Evolutionary conservation across 2,888 invertebrate genomes (phyloP).

Genomic region (Acrocyrtus sp.): DNA sequence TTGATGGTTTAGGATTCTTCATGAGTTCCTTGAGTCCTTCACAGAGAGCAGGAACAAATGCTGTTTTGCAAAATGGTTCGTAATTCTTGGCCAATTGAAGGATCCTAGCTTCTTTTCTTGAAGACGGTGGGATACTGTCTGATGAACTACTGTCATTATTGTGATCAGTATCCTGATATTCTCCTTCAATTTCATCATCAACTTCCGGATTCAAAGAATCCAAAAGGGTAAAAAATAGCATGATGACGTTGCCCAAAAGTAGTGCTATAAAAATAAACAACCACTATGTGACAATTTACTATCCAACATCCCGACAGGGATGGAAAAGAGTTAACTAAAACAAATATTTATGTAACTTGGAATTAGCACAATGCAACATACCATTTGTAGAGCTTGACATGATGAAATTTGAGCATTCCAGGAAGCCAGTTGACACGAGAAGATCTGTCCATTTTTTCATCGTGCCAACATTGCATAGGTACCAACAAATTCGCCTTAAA

Average conservation of each 20-base stretch:
- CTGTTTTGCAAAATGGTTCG: slow-evolving; percentile 45
- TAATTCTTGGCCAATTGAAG: slow-evolving; percentile 15
- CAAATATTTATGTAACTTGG: background rate
- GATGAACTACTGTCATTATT: too few relatives aligned
- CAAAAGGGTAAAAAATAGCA: slow-evolving; percentile 53
- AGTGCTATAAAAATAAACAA: slow-evolving; percentile 50
- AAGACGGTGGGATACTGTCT: background rate
- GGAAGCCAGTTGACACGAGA: slow-evolving; percentile 64
- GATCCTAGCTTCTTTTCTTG: background rate
- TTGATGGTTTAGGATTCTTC: slow-evolving; percentile 52
- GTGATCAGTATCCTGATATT: background rate
- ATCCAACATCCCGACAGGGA: background rate
- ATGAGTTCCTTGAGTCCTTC: slow-evolving; percentile 61
- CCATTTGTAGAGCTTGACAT: slow-evolving; percentile 78
- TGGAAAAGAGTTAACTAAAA: background rate
- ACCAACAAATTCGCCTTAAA: slow-evolving; percentile 77
- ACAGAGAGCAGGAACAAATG: slow-evolving; percentile 58
- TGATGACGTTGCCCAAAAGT: slow-evolving; percentile 56
- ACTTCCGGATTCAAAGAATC: slow-evolving; percentile 45
- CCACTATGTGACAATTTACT: too few relatives aligned
- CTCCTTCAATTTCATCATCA: slow-evolving; percentile 23
- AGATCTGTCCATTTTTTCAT: slow-evolving; percentile 67
- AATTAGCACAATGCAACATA: slow-evolving; percentile 63
- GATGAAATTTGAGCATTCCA: slow-evolving; percentile 75
- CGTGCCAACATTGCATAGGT: slow-evolving; percentile 73